Base-by-base conservation (phyloP, 53 echinoderm and acorn worm species). In the Apostichopus leukothele region DNA sequence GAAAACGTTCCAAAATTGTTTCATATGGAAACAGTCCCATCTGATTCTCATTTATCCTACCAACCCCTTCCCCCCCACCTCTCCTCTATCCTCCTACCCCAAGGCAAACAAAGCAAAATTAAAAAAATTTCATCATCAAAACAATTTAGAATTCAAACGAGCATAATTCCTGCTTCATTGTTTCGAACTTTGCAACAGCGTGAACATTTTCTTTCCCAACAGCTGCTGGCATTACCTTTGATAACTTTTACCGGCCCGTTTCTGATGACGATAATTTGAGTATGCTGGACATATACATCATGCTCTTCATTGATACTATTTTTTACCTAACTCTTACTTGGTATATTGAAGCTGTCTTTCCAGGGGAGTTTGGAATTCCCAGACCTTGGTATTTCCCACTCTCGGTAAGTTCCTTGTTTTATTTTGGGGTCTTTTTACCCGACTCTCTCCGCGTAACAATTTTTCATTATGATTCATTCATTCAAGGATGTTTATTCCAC, bases 291-390 rank as follows among this genome's bases (percentile, higher is more conserved):
- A 90, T 96, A 16, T 90, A 96, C 54, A 73, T 92, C 75, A 99
- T 99, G 99, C 88, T 99, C 7, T 11, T 94, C 39, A 88, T 92
- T 1, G 99, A 99, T 74, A 94, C 91, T 9, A 52, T 99, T 13
- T 68, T 93, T 63, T 94, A 93, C 74, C 92, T 93, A 1, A 61
- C 93, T 73, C 77, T 99, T 51, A 93, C 93, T 26, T 96, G 95
- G 93, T 99, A 99, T 53, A 89, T 99, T 12, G 99, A 99, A 75
- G 99, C 99, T 53, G 90, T 99, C 22, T 96, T 93, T 57, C 99
- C 99, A 11, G 99, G 99, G 20, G 94, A 94, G 16, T 99, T 89
- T 75, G 99, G 99, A 51, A 92, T 99, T 39, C 99, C 99, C 0
- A 88, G 93, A 60, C 93, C 93, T 13, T 93, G 93, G 90, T 96